Evolutionary conservation across 2,888 invertebrate genomes (phyloP), one percentile per base, ranked within the genome.

Genomic region (Hecatera dysodea): DNA sequence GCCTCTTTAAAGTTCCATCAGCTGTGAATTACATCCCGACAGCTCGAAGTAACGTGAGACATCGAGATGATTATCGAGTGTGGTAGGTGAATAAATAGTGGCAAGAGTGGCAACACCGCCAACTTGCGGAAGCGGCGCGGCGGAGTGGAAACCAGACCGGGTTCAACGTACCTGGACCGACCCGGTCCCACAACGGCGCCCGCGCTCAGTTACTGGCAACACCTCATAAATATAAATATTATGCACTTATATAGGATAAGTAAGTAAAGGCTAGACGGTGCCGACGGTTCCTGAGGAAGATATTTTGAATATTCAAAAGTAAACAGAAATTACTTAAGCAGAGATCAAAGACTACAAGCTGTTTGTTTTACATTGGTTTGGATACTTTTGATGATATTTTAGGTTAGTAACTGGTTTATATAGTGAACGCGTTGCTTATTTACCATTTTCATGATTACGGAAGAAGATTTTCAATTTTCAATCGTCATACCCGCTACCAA

Each of bases 131-230:
- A 89, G 87, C 90, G 80, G 63, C 84, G 87, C 90, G 80, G 63
- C 84, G 89, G 83, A 78, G 90, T 90, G 92, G 88, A 91, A 92
- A 90, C 88, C 88, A 89, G 89, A 87, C 88, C 36, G 84, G 80
- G 91, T 92, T 90, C 93, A 92, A 90, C 82, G 87, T 86, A 82
- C 90, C 85, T 65, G 85, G 88, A 87, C 88, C 88, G 85, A 88
- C 87, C 87, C 87, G 85, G 86, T 84, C 78, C 65, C 63, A 61
- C 66, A 57, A 57, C 75, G 70, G 61, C 69, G 86, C 57, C 63
- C 52, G 75, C 84, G 76, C 76, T 50, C 56, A 53, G 33, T 48
- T 39, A 56, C 62, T 29, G 72, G 60, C 73, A 42, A 57, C 39
- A 52, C 55, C 64, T 57, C 59, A 65, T 74, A 61, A 55, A 73